Conservation (phyloP, 2,113 vertebrate species). For the Eidolon helvum region DNA sequence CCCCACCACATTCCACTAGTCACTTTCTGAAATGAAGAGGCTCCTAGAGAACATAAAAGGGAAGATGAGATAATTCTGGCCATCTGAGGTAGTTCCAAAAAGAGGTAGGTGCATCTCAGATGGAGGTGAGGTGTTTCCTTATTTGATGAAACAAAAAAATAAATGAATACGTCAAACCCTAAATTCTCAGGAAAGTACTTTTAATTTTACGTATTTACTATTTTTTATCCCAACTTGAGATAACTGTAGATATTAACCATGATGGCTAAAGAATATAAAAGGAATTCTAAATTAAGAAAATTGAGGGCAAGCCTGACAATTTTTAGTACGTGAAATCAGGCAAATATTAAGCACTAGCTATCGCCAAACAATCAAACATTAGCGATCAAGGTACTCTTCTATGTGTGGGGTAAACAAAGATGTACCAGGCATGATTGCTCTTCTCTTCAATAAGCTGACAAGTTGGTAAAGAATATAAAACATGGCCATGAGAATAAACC, state of each 20-base stretch:
- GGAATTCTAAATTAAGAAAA: neutral
- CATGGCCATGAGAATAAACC: neutral
- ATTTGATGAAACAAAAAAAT: slow-evolving; percentile 52
- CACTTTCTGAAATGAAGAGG: neutral
- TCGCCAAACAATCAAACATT: neutral
- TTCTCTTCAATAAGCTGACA: too few relatives aligned
- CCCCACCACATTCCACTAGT: neutral
- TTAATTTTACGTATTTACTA: neutral
- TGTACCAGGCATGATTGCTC: neutral
- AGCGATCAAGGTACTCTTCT: neutral
- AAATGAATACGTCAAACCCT: neutral
- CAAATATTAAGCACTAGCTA: neutral
- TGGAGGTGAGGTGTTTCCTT: neutral
- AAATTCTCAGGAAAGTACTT: neutral
- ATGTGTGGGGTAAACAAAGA: neutral
- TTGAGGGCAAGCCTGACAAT: neutral
- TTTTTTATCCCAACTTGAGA: neutral
- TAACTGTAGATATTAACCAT: neutral
- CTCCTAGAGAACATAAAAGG: neutral
- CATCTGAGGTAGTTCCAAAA: neutral
- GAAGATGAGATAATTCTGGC: neutral
- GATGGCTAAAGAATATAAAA: neutral
- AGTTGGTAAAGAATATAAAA: neutral
- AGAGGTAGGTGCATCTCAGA: neutral
- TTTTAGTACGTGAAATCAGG: neutral